phyloP scores from a whole-genome alignment of 2,888 invertebrate genomes.

The Tricholauxania praeusta region DNA sequence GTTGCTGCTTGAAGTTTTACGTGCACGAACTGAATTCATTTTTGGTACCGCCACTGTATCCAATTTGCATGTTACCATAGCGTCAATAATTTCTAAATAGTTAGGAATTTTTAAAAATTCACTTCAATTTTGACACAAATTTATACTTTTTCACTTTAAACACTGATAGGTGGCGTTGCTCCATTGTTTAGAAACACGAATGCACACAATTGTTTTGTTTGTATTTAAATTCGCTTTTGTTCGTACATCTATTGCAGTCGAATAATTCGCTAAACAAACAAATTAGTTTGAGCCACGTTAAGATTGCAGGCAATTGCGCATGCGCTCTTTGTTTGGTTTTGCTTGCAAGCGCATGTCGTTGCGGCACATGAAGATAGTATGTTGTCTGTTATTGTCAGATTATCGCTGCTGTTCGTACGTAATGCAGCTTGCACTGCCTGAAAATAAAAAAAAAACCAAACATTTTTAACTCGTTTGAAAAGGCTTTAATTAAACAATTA shows the following conservation, averaged over 20 bases:
- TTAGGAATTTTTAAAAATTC: neutral
- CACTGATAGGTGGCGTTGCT: no score
- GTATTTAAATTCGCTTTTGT: neutral
- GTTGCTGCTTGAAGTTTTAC: constrained; percentile 59
- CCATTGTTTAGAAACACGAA: neutral
- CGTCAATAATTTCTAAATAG: neutral
- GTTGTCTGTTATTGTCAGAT: neutral
- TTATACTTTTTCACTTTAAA: no score
- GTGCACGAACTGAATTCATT: constrained; percentile 59
- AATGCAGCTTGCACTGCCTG: constrained; percentile 10
- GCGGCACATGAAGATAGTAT: neutral
- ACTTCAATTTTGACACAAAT: neutral
- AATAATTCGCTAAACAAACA: neutral
- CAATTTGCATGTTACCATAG: constrained; percentile 68
- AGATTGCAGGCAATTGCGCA: constrained; percentile 8
- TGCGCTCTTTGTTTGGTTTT: constrained; percentile 6
- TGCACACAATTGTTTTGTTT: neutral
- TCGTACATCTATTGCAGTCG: neutral
- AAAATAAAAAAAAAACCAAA: no score
- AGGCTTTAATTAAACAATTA: no score
- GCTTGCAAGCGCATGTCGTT: neutral
- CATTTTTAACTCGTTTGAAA: no score
- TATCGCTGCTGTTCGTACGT: neutral
- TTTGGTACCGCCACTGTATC: constrained; percentile 65
- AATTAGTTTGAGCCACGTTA: constrained; percentile 11